Base-by-base conservation (phyloP, 37 sponge, comb jelly and placozoan species). In the Halichondria panicea region DNA sequence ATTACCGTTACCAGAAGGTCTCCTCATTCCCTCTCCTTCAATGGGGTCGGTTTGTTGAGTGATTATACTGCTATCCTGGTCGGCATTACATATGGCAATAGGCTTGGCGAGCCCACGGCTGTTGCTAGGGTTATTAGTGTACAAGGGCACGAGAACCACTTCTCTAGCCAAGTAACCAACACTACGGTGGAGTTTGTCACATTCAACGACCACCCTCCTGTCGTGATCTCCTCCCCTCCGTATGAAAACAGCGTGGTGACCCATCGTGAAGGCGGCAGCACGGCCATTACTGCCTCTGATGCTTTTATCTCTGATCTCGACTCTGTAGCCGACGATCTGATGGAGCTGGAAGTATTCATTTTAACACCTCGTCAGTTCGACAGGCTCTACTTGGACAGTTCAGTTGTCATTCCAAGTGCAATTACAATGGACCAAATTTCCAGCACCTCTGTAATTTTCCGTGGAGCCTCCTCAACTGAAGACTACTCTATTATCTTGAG, bases 191-290 rank as follows among this genome's bases (percentile, higher is more conserved):
- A 61, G 0, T 63, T 88, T n/a, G 45, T 61, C 43, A 77, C 77
- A 24, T 38, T 71, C 76, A 84, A 90, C 57, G 81, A 90, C 55
- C 57, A 81, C 36, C 56, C 86, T 44, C 90, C 90, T 22, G 55
- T 66, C 19, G 56, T 74, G 24, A 30, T 74, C 2, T 32, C 81
- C 3, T 34, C 43, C 9, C 71, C 76, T 50, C 76, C 76, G 25
- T 22, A 12, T 15, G 52, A 55, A 7, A 80, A 80, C 56, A 60
- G 30, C 24, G 63, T n/a, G 13, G 61, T 56, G 41, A 43, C 59
- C 28, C 75, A 48, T 27, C 28, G 36, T 15, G 76, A 79, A 34
- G 68, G 60, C 18, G 25, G 63, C 15, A 35, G 35, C 66, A 76
- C 68, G 4, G 69, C 75, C 0, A 22, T 87, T 7, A 66, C 68